A percentile compares a stretch with the other conserved stretches of the same genome.
phyloP scores from a whole-genome alignment of 2,797 vertebrate species.

The Artibeus lituratus region DNA sequence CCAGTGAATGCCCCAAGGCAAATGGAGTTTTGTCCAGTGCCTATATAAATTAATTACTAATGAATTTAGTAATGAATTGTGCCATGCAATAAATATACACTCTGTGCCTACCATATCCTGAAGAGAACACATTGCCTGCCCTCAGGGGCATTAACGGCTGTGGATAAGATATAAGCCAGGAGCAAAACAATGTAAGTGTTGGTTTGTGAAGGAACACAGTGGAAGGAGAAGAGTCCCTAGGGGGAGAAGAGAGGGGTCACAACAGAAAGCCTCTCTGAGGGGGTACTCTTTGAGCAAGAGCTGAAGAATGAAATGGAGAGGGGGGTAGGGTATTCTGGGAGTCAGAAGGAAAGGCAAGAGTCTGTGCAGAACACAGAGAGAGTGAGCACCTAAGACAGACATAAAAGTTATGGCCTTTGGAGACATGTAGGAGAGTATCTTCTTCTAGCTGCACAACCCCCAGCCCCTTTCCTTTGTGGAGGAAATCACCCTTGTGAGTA shows the following conservation, averaged over 20 bases:
- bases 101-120: neutral
- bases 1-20: neutral
- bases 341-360: neutral
- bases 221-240: neutral
- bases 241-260: too few species aligned
- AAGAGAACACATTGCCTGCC: neutral
- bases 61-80: neutral
- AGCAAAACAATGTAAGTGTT: accelerated
- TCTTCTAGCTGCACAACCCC: neutral
- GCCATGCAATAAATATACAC: neutral
- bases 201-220: neutral
- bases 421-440: neutral
- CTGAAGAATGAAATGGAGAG: neutral
- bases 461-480: neutral
- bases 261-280: neutral
- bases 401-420: neutral
- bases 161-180: neutral
- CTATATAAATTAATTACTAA: neutral
- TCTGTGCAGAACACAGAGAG: neutral
- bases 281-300: neutral
- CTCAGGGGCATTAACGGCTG: neutral
- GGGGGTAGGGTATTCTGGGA: neutral
- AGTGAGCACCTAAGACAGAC: neutral
- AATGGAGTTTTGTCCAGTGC: neutral
- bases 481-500: neutral